Evolutionary conservation across 35 echinoderm and acorn worm species (phyloP).

Genomic region (Apostichopus californicus): DNA sequence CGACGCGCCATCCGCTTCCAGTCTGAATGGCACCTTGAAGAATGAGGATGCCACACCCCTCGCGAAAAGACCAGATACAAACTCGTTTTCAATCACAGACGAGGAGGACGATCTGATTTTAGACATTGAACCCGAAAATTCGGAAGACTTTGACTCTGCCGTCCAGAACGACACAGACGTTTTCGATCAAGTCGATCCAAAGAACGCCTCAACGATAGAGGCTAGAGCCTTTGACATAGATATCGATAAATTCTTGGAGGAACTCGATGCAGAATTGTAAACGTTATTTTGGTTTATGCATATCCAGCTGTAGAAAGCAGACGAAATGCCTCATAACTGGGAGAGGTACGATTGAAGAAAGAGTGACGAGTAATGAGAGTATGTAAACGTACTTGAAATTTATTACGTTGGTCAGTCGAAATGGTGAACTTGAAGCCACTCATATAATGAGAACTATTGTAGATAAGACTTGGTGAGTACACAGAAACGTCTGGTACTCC

Average conservation of each 20-base stretch:
- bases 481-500: no score
- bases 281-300: no score
- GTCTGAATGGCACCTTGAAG: background rate
- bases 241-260: slow-evolving; percentile 68
- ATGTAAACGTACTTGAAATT: no score
- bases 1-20: background rate
- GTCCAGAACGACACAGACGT: background rate
- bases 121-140: background rate
- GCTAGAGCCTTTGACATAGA: slow-evolving; percentile 50
- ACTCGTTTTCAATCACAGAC: slow-evolving; percentile 37
- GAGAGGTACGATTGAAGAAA: background rate
- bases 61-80: background rate
- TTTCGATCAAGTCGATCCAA: background rate
- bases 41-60: background rate
- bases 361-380: no score
- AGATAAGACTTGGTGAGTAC: no score
- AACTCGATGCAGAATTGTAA: slow-evolving; percentile 63
- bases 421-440: no score
- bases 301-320: background rate
- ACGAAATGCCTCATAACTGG: background rate
- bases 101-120: slow-evolving; percentile 40
- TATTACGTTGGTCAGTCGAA: no score
- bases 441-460: no score
- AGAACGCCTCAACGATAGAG: background rate
- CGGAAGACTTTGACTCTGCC: background rate